These are phyloP conservation scores for Tetragonula carbonaria DNA, from an alignment of 2,888 invertebrate genomes.

Conservation along the genomic window DNA sequence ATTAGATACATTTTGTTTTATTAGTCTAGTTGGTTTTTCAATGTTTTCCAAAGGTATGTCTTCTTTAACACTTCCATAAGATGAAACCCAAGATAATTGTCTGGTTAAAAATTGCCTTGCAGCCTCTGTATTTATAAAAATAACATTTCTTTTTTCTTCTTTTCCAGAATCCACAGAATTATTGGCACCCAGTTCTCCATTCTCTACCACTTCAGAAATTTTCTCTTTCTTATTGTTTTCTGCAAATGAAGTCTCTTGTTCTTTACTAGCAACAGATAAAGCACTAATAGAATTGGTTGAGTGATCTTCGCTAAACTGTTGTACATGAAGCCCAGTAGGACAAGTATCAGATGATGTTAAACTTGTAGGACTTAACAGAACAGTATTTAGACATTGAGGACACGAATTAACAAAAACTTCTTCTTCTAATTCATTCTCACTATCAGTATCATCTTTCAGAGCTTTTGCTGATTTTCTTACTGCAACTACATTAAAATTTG, in stretches of 20 bases:
- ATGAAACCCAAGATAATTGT: conserved; percentile 90
- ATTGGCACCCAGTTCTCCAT: conserved; percentile 61
- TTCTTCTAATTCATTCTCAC: conserved; percentile 87
- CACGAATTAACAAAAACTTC: conserved; percentile 89
- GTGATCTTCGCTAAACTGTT: conserved; percentile 86
- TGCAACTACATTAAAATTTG: conserved; percentile 90
- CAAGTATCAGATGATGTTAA: conserved; percentile 88
- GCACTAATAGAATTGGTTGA: conserved; percentile 86
- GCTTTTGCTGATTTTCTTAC: conserved; percentile 87
- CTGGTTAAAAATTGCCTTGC: conserved; percentile 91
- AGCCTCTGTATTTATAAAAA: conserved; percentile 91
- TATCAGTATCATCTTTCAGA: conserved; percentile 83
- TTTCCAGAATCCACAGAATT: conserved; percentile 71
- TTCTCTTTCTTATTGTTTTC: conserved; percentile 55
- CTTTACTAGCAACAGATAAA: conserved; percentile 84
- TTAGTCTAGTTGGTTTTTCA: conserved; percentile 88
- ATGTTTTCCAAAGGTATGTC: conserved; percentile 88
- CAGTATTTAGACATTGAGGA: conserved; percentile 85
- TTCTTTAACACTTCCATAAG: conserved; percentile 86
- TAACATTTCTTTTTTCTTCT: conserved; percentile 86
- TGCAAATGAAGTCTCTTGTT: conserved; percentile 76
- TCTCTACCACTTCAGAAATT: conserved; percentile 48
- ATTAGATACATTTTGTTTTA: conserved; percentile 90
- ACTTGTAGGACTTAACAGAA: conserved; percentile 77
- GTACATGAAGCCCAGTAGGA: conserved; percentile 87